Base-by-base conservation (phyloP, 1,140 invertebrate species). In the Solen grandis region DNA sequence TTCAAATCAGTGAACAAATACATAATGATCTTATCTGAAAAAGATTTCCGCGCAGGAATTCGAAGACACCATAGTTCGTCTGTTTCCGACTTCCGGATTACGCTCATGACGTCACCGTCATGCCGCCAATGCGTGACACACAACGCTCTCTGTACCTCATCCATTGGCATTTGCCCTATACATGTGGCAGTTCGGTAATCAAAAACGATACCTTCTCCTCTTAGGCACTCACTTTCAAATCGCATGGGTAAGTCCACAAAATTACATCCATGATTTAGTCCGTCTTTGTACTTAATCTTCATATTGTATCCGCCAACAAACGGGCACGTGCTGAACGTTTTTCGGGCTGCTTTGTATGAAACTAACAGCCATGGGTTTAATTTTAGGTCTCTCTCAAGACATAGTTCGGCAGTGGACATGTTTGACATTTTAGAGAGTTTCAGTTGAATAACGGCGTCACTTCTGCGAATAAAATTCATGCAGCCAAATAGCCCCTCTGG, bases 251-350 rank as follows among this genome's bases (percentile, higher is more conserved):
- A 29, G 22, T 86, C 81, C 77, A 85, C 83, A 27, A 83, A 81
- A 66, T 88, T 88, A 52, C 87, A 88, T 1, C 77, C 77, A 74
- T 86, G 86, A 22, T 75, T 75, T 0, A 68, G 66, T 0, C 70
- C 54, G 3, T 74, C 25, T 16, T 78, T 83, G 29, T 86, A 78
- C 4, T 41, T 70, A 22, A 87, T 81, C 57, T 87, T 83, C 83
- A 88, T 87, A 69, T 84, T 84, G 78, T 78, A 88, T 2, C 87
- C 87, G 2, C 87, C 87, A 2, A 66, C 57, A 38, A 88, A 77
- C 1, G 87, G 85, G 46, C 87, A 87, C 0, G 70, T 62, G 2
- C 72, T 68, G 65, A 86, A 86, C 27, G 87, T 85, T 5, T 75
- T 31, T 46, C 54, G 41, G 13, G 85, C 14, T 3, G 36, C 60